Conservation (phyloP, 2,113 vertebrate species). For the Meleagris gallopavo region DNA sequence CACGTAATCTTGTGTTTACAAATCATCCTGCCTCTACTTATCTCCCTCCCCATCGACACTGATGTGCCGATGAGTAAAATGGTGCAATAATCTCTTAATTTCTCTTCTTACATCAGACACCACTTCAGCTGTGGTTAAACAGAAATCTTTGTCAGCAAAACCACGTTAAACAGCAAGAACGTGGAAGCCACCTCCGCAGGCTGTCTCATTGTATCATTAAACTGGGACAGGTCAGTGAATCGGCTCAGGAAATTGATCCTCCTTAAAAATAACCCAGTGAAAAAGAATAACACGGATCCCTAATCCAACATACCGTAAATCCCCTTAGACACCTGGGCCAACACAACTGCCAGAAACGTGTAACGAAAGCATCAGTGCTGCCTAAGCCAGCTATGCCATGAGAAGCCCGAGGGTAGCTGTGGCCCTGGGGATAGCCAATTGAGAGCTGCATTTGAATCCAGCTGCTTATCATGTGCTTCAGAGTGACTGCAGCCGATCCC, state of each 20-base stretch:
- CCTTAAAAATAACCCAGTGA: slow-evolving; percentile 21
- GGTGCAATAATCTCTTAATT: slow-evolving; percentile 11
- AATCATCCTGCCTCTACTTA: background rate
- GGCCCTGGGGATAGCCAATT: background rate
- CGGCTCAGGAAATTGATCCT: slow-evolving; percentile 6
- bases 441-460: background rate
- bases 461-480: fast-evolving
- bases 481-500: fast-evolving
- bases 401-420: background rate
- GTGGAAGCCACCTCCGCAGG: background rate
- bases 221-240: background rate
- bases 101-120: slow-evolving; percentile 1
- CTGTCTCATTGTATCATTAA: background rate
- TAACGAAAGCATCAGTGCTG: background rate
- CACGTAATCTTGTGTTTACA: background rate
- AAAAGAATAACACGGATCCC: background rate
- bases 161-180: background rate
- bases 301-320: background rate
- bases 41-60: fast-evolving
- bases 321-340: background rate
- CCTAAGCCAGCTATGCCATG: background rate
- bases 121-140: background rate
- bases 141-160: slow-evolving; percentile 17
- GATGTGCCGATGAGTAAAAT: background rate
- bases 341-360: background rate